phyloP scores from a whole-genome alignment of 2,113 vertebrate genomes.

The Fregetta grallaria region DNA sequence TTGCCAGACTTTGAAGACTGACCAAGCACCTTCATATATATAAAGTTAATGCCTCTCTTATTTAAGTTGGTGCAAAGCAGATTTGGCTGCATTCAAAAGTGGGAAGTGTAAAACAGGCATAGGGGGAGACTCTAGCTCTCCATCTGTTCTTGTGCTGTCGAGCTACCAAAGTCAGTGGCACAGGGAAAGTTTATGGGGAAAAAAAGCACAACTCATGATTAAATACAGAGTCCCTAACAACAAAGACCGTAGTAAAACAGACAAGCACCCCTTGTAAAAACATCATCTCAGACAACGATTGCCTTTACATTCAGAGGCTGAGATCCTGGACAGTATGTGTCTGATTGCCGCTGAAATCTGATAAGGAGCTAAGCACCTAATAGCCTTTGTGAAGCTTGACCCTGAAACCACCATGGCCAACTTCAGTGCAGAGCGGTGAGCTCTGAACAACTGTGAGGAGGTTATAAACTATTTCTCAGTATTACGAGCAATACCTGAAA shows the following conservation, averaged over 20 bases:
- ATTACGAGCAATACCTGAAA: neutral
- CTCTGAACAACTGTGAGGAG: neutral
- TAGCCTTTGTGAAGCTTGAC: neutral
- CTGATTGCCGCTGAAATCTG: constrained; percentile 11
- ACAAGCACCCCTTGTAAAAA: neutral
- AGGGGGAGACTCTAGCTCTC: neutral
- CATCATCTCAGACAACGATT: neutral
- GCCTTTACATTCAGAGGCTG: neutral
- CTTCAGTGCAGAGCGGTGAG: neutral
- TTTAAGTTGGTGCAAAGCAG: neutral
- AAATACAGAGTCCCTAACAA: neutral
- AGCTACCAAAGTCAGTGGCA: neutral
- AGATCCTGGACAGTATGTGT: neutral
- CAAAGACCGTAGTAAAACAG: neutral
- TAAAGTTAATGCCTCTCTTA: neutral
- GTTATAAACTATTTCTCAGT: neutral
- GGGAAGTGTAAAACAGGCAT: neutral
- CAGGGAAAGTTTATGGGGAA: neutral
- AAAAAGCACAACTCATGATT: neutral
- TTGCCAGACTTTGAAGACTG: neutral
- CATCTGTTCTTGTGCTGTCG: neutral
- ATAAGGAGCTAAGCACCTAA: neutral
- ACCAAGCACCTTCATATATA: neutral
- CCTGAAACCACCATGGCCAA: neutral
- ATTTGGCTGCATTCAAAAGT: neutral